Percentiles rank a stretch among this genome's conserved stretches.
These are phyloP conservation scores for Lepus townsendii DNA, from an alignment of 2,797 vertebrate genomes.

Conservation along the genomic window DNA sequence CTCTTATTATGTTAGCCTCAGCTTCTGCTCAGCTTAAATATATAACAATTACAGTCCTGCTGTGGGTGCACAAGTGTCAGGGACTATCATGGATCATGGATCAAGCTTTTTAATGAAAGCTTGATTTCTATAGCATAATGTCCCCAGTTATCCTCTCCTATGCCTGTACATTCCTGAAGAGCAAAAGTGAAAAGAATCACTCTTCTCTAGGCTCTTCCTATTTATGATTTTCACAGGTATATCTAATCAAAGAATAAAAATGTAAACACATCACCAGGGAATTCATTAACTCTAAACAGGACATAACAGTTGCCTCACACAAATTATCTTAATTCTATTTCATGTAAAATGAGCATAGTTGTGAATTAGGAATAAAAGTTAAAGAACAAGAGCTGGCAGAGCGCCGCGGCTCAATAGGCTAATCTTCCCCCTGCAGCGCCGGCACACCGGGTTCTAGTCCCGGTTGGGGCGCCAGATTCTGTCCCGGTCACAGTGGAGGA, in stretches of 20 bases:
- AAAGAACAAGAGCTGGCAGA: conserved; percentile 26
- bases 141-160: neutral
- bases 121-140: neutral
- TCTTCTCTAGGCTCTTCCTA: neutral
- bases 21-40: neutral
- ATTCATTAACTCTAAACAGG: conserved; percentile 1
- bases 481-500: too few relatives aligned
- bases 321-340: conserved; percentile 43
- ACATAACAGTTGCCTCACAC: conserved; percentile 33
- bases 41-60: neutral
- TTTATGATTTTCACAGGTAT: conserved; percentile 33
- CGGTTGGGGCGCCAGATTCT: too few relatives aligned
- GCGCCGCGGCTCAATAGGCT: too few relatives aligned
- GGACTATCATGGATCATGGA: neutral
- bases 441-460: too few relatives aligned
- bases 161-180: neutral
- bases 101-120: neutral
- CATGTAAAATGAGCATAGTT: conserved; percentile 55
- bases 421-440: too few relatives aligned
- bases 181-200: conserved; percentile 3
- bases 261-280: conserved; percentile 42
- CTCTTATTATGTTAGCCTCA: neutral
- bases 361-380: conserved; percentile 24
- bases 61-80: neutral
- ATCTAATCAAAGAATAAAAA: conserved; percentile 50